Base-by-base conservation (phyloP, 2,113 vertebrate species). In the Tiliqua scincoides region DNA sequence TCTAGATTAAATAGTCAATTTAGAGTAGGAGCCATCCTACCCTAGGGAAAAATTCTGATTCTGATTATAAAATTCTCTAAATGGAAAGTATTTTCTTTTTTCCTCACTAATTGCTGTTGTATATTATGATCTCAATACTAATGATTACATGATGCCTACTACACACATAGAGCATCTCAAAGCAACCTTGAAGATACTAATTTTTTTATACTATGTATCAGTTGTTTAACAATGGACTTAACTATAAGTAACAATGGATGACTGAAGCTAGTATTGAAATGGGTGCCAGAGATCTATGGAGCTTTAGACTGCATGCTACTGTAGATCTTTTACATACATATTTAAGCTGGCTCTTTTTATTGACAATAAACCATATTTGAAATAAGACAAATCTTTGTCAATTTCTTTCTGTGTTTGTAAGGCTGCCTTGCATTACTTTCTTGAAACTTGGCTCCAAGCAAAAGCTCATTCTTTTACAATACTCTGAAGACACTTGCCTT, bases 281-380 rank as follows among this genome's bases (percentile, higher is more conserved):
- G 89, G 88, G 90, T 91, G 83, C 72, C 6, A 27, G 78, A 87
- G 83, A 52, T 92, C 92, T 89, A 52, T 35, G 32, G 92, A 89
- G 74, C 82, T 88, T 54, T 88, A 65, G 79, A 59, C 68, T 83
- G 57, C 67, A 57, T 91, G 83, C 89, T 91, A 87, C 37, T 35
- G 54, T 72, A 91, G 81, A 85, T 89, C 27, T 78, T 92, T 94
- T 93, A 92, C 43, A 93, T 79, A 4, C 25, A 89, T 90, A 92
- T 88, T 17, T 87, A 93, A 91, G 52, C 2, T 81, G 84, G 37
- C 85, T 90, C 76, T 82, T 91, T 91, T 88, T 93, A 90, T 88
- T 65, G 18, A 89, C 79, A 94, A 95, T 95, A 95, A 95, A 94
- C 76, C 89, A 82, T 91, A 76, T 86, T 93, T 80, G 89, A 90